Conservation (phyloP, 1,140 invertebrate species). For the Gonatopus flavifemur region DNA sequence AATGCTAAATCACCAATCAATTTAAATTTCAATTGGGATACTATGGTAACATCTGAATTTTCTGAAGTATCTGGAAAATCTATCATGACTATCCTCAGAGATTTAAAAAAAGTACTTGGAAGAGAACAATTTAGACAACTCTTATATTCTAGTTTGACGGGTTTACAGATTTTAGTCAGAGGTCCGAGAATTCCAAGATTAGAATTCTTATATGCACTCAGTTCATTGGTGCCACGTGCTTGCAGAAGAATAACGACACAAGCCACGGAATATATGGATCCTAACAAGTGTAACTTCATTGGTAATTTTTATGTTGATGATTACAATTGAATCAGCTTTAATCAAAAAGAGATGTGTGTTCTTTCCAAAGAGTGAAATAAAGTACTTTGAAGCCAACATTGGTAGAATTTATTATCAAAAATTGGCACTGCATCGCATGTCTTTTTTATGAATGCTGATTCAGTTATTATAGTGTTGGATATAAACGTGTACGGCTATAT, state of each 20-base stretch:
- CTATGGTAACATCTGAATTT: slow-evolving; percentile 35
- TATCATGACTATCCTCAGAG: slow-evolving; percentile 47
- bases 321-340: no score
- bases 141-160: slow-evolving; percentile 61
- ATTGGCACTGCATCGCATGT: not conserved
- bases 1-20: slow-evolving; percentile 42
- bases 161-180: slow-evolving; percentile 54
- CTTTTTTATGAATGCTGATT: not conserved
- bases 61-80: slow-evolving; percentile 41
- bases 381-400: no score
- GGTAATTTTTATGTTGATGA: slow-evolving; percentile 32
- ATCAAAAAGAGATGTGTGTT: no score
- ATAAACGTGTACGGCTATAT: no score
- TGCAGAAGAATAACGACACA: slow-evolving; percentile 46
- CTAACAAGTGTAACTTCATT: slow-evolving; percentile 52
- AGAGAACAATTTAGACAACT: slow-evolving; percentile 59
- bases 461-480: not conserved
- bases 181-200: slow-evolving; percentile 41
- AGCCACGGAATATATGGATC: slow-evolving; percentile 48
- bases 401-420: not conserved
- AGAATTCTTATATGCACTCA: slow-evolving; percentile 48
- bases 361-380: no score
- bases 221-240: slow-evolving; percentile 50
- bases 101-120: slow-evolving; percentile 54
- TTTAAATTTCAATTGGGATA: slow-evolving; percentile 29